A percentile compares a stretch with the other conserved stretches of the same genome.
These are phyloP conservation scores for Actinemys pallida DNA, from an alignment of 2,113 vertebrate genomes.

Conservation along the genomic window DNA sequence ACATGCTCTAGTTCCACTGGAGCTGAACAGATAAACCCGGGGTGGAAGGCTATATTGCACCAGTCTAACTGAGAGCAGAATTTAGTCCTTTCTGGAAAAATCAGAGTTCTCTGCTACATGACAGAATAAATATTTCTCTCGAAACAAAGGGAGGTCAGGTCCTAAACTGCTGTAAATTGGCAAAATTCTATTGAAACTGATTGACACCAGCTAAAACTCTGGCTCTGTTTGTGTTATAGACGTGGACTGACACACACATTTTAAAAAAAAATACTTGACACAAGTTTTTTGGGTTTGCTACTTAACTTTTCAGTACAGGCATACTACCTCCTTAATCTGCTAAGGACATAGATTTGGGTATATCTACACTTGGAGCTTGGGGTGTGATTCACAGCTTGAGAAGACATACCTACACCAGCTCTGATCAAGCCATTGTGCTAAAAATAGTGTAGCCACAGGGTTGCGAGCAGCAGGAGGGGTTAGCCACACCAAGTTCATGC, in stretches of 20 bases:
- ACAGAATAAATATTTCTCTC: background rate
- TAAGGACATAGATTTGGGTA: background rate
- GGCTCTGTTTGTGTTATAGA: background rate
- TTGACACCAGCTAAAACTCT: background rate
- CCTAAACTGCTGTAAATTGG: background rate
- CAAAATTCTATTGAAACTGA: background rate
- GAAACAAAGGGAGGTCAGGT: background rate
- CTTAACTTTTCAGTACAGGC: background rate
- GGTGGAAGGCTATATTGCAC: background rate
- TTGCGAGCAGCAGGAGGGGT: no score
- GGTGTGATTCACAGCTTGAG: background rate
- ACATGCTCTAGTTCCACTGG: background rate
- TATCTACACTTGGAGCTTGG: background rate
- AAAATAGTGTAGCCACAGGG: no score
- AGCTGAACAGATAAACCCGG: accelerated
- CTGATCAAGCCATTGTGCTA: no score
- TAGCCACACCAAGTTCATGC: no score
- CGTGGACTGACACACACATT: background rate
- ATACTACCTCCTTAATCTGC: background rate
- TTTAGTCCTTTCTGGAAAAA: background rate
- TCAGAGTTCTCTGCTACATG: background rate
- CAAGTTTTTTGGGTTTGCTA: background rate
- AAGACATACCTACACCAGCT: background rate
- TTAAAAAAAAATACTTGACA: background rate
- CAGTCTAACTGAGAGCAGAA: background rate